Base-by-base conservation (phyloP, 2,888 invertebrate genomes). In the Agrochola circellaris region DNA sequence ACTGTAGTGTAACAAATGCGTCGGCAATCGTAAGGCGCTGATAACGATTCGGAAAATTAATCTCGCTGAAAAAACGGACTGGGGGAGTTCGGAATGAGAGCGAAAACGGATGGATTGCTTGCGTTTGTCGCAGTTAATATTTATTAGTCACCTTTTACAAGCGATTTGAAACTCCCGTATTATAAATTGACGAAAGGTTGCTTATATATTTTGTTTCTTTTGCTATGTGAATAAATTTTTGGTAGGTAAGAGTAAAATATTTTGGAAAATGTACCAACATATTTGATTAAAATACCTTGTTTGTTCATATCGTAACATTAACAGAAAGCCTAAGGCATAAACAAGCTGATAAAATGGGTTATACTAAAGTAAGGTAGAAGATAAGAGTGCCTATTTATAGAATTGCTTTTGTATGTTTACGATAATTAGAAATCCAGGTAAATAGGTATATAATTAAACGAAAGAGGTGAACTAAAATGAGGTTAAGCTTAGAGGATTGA, bases 41-140 rank as follows among this genome's bases (percentile, higher is more conserved):
- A 96, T 96, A 96, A 95, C 95, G 94, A 95, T 95, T 96, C 92
- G 90, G 92, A 92, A 92, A 95, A 96, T 96, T 96, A 96, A 96
- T 96, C 95, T 94, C 91, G 89, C 91, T 91, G 92, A 94, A 94
- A 94, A 95, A 93, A 92, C 88, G 90, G 90, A 90, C 90, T 88
- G 89, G 90, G 88, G 92, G 92, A 92, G 90, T 83, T 77, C 81
- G 89, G 85, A 92, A 92, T 91, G 92, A 92, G 89, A 91, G 84
- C 85, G 91, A 91, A 92, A 90, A 89, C 86, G 90, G 91, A 92
- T 90, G 89, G 89, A 93, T 93, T 88, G 91, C 88, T 86, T 67
- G 87, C 91, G 91, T 93, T 93, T 92, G 91, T 92, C 91, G 91
- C 86, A 87, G 90, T 90, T 90, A 87, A 91, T 92, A 91, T 92